phyloP scores from a whole-genome alignment of 2,113 vertebrate species.

The Elephantulus edwardii region DNA sequence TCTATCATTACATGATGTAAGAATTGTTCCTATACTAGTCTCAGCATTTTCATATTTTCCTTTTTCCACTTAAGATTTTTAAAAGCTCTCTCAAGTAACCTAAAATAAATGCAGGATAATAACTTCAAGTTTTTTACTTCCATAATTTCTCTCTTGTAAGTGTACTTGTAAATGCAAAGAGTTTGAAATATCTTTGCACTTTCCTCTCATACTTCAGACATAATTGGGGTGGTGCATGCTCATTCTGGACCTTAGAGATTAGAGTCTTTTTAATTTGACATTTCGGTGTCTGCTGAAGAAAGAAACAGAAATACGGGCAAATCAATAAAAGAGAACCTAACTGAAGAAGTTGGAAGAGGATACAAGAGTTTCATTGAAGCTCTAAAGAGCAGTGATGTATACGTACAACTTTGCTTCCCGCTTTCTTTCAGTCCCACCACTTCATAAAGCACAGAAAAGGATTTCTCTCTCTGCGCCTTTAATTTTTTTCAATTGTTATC shows the following conservation, averaged over 20 bases:
- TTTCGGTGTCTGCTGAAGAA: not conserved
- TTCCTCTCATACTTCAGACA: no score
- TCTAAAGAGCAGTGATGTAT: conserved; percentile 3
- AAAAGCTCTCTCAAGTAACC: not conserved
- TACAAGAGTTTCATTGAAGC: not conserved
- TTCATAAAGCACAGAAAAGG: not conserved
- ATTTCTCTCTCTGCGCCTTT: not conserved
- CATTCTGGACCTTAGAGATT: not conserved
- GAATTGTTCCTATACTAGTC: not conserved
- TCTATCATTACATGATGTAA: not conserved
- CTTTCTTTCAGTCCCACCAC: not conserved
- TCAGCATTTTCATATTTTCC: not conserved
- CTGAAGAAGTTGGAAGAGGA: conserved; percentile 1
- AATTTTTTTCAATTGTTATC: not conserved
- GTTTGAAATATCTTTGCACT: conserved; percentile 21
- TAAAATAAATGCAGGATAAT: not conserved
- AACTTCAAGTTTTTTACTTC: conserved; percentile 26
- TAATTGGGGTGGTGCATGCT: not conserved
- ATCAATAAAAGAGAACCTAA: not conserved
- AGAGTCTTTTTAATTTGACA: conserved; percentile 14
- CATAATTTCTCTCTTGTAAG: not conserved
- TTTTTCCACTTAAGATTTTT: not conserved
- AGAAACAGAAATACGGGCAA: not conserved
- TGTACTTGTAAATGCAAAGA: not conserved
- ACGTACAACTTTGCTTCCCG: not conserved